Evolutionary conservation across 2,888 invertebrate genomes (phyloP).

Genomic region (Trissoscelio sp.): DNA sequence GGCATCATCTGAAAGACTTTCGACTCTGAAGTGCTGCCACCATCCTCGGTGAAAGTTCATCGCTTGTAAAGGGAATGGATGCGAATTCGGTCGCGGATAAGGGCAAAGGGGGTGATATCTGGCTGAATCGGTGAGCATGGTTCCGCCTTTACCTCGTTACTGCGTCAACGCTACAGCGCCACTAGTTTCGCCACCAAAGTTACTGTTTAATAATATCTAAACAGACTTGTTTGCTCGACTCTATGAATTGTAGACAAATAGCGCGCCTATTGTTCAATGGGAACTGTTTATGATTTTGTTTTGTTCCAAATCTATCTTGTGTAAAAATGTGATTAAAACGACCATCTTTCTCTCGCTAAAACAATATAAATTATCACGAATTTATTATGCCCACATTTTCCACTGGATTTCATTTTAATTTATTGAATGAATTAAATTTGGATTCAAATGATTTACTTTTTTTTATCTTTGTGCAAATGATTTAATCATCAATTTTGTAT

Average conservation of each 20-base stretch:
- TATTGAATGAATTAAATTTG: no score
- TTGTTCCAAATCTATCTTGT: no score
- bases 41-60: slow-evolving; percentile 61
- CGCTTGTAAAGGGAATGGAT: slow-evolving; percentile 65
- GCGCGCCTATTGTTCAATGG: slow-evolving; percentile 2
- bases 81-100: slow-evolving; percentile 65
- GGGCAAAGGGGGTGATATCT: slow-evolving; percentile 69
- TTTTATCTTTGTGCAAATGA: no score
- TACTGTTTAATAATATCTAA: slow-evolving; percentile 82
- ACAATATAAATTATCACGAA: no score
- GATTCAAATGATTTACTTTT: no score
- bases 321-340: no score
- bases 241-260: slow-evolving; percentile 67
- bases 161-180: slow-evolving; percentile 80
- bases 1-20: slow-evolving; percentile 64
- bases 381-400: no score
- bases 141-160: slow-evolving; percentile 82
- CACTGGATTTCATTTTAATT: no score
- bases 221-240: slow-evolving; percentile 73
- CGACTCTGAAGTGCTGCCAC: slow-evolving; percentile 55
- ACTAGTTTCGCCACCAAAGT: slow-evolving; percentile 76
- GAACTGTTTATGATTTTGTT: slow-evolving; percentile 18
- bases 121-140: slow-evolving; percentile 73
- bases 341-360: no score
- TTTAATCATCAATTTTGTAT: no score